Evolutionary conservation across 2,797 vertebrate genomes (phyloP), one percentile per base, ranked within the genome.

Genomic region (Glyptemys insculpta): DNA sequence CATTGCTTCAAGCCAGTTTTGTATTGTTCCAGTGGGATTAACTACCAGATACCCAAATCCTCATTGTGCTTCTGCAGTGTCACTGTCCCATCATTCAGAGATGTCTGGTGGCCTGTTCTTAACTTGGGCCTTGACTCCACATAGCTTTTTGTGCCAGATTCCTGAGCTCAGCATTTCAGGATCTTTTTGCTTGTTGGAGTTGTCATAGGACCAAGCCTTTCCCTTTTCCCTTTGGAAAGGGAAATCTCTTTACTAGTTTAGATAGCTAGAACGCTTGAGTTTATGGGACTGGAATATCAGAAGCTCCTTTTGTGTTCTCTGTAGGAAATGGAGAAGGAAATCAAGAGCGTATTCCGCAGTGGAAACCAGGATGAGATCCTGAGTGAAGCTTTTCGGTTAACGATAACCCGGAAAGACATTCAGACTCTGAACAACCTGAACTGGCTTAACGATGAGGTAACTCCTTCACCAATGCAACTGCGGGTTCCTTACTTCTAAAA

Each of bases 381-480:
- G 89, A 99, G 99, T 68, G 99, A 99, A 96, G 99, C 99, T 6
- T 99, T 99, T 96, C 98, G 99, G 11, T 98, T 99, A 54, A 99
- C 99, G 27, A 99, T 99, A 86, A 99, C 99, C 27, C 98, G 99
- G 65, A 99, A 99, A 94, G 99, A 99, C 97, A 98, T 99, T 68
- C 99, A 99, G 97, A 99, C 99, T 10, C 99, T 99, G 94, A 99
- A 98, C 93, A 98, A 99, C 88, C 99, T 99, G 56, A 99, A 99
- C 97, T 99, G 99, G 99, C 99, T 99, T 92, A 99, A 99, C 6
- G 99, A 99, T 19, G 99, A 99, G 99, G 99, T 99, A 94, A 97
- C 92, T 18, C 54, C 12, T 81, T 50, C n/a, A 15, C n/a, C n/a
- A 12, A 23, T 9, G 10, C 19, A 10, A 21, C 65, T 72, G n/a